Evolutionary conservation across 2,797 vertebrate species (phyloP).

Genomic region (Schizopygopsis pylzovi): DNA sequence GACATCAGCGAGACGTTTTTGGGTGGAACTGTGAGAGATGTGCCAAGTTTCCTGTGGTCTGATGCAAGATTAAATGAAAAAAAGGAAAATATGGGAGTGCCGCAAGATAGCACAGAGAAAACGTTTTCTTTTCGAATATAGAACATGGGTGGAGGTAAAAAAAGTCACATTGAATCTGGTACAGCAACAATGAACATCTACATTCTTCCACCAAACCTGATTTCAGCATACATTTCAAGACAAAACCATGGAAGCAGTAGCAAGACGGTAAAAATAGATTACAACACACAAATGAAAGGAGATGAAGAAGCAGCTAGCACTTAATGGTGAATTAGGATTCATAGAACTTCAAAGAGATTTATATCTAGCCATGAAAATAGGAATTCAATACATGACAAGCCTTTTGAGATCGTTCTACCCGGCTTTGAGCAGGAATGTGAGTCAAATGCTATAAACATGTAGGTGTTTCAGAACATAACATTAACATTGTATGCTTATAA

Average conservation of each 20-base stretch:
- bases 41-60: constrained; percentile 74
- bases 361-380: constrained; percentile 33
- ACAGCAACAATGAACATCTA: neutral
- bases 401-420: constrained; percentile 10
- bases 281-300: constrained; percentile 14
- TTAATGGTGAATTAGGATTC: constrained; percentile 24
- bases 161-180: neutral
- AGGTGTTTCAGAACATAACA: constrained; percentile 23
- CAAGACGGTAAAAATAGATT: constrained; percentile 4
- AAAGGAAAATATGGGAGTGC: constrained; percentile 9
- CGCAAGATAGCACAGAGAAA: constrained; percentile 27
- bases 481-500: constrained; percentile 5
- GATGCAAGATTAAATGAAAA: constrained; percentile 55
- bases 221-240: constrained; percentile 27
- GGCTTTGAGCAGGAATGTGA: constrained; percentile 24
- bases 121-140: neutral
- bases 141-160: neutral
- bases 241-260: neutral
- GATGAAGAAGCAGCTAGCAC: constrained; percentile 8
- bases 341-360: constrained; percentile 39
- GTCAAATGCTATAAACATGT: constrained; percentile 22
- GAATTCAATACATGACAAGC: constrained; percentile 17
- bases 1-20: constrained; percentile 33
- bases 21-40: constrained; percentile 57
- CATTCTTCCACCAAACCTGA: neutral